Percentiles rank a stretch among this genome's conserved stretches.
phyloP scores from a whole-genome alignment of 1,140 invertebrate genomes.

The Drosophila equinoxialis region DNA sequence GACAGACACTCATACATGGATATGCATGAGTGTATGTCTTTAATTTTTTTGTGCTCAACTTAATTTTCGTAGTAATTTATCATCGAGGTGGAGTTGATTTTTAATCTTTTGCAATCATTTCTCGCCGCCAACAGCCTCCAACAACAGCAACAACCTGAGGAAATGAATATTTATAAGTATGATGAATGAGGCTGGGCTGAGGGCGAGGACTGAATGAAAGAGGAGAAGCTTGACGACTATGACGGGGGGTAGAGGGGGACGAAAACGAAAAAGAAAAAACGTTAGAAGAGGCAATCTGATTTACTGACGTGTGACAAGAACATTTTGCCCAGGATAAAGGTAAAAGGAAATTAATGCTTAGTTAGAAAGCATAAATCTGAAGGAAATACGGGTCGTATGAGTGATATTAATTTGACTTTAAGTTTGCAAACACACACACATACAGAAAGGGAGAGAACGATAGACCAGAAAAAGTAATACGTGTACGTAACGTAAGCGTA shows the following conservation, averaged over 20 bases:
- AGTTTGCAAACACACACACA: slow-evolving; percentile 39
- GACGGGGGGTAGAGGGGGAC: not conserved
- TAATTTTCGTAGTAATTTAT: slow-evolving; percentile 81
- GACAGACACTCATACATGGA: slow-evolving; percentile 27
- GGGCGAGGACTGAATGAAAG: slow-evolving; percentile 15
- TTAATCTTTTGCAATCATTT: slow-evolving; percentile 81
- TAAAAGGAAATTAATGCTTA: slow-evolving; percentile 79
- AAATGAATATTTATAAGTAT: slow-evolving; percentile 83
- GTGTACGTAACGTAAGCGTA: slow-evolving; percentile 70
- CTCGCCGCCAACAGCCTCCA: slow-evolving; percentile 17
- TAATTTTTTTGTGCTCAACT: slow-evolving; percentile 13
- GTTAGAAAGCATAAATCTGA: slow-evolving; percentile 78
- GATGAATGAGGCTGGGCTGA: slow-evolving; percentile 73
- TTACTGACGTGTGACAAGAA: slow-evolving; percentile 76
- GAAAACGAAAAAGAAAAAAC: not conserved
- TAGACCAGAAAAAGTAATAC: slow-evolving; percentile 61
- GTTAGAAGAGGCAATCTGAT: slow-evolving; percentile 48
- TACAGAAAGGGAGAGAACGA: not conserved
- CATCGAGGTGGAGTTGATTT: slow-evolving; percentile 79
- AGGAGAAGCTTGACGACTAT: slow-evolving; percentile 4
- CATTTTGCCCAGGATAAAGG: slow-evolving; percentile 62
- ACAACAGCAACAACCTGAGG: slow-evolving; percentile 31
- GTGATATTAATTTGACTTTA: slow-evolving; percentile 81
- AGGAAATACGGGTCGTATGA: slow-evolving; percentile 70
- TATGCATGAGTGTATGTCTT: not conserved